Evolutionary conservation across 2,888 invertebrate genomes (phyloP).

Genomic region (Bimastos eiseni): DNA sequence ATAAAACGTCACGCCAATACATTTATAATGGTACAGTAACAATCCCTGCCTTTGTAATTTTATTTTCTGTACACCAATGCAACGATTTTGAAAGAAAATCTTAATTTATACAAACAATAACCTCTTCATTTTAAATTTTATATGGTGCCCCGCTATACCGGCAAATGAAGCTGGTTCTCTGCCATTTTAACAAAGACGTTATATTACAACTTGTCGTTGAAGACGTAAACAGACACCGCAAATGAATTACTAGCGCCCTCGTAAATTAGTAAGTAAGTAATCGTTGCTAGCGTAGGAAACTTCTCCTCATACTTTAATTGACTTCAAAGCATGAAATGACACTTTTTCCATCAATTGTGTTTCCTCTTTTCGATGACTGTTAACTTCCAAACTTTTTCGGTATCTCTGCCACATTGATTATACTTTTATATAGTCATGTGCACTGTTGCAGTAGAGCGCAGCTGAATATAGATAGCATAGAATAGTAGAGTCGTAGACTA

Average conservation of each 20-base stretch:
- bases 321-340: no score
- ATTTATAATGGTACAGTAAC: neutral
- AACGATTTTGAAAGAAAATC: conserved; percentile 19
- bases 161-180: conserved; percentile 15
- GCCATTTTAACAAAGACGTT: neutral
- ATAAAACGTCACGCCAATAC: neutral
- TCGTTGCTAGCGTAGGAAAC: no score
- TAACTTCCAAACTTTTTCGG: no score
- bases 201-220: neutral
- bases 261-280: neutral
- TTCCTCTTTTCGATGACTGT: no score
- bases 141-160: neutral
- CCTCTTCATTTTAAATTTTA: conserved; percentile 16
- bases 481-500: no score
- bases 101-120: neutral
- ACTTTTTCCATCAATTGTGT: no score
- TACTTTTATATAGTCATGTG: no score
- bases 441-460: no score
- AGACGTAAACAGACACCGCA: neutral
- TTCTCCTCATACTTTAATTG: no score
- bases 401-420: no score
- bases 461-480: no score
- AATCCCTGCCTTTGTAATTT: neutral
- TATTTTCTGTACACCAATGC: neutral
- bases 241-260: neutral